Percentiles rank a stretch among this genome's conserved stretches.
phyloP scores from a whole-genome alignment of 1,140 invertebrate species.

The Tetramorium simillimum region DNA sequence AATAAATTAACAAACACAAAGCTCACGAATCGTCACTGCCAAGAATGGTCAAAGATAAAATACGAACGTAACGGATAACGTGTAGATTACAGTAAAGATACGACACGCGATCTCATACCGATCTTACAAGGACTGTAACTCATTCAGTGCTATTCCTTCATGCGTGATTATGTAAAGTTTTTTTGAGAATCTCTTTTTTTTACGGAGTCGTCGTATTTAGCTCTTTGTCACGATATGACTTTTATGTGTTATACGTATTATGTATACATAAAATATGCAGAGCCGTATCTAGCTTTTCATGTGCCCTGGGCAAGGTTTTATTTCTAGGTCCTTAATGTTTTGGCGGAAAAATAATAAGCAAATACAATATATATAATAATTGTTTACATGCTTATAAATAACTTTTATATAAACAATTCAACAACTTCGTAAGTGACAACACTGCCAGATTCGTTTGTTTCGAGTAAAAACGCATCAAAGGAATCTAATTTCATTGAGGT shows the following conservation, averaged over 20 bases:
- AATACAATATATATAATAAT: too few relatives aligned
- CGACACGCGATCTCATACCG: constrained; percentile 28
- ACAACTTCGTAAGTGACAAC: too few relatives aligned
- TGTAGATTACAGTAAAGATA: constrained; percentile 22
- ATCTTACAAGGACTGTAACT: constrained; percentile 22
- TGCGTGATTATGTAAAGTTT: neutral
- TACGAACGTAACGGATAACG: constrained; percentile 22
- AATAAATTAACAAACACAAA: constrained; percentile 32
- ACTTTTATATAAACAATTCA: too few relatives aligned
- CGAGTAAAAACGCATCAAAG: too few relatives aligned
- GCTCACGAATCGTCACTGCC: constrained; percentile 61
- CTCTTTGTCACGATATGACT: neutral
- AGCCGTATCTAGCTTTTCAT: too few relatives aligned
- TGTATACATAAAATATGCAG: too few relatives aligned
- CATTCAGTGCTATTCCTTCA: neutral
- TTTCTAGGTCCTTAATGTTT: too few relatives aligned
- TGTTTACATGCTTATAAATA: too few relatives aligned
- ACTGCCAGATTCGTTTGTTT: too few relatives aligned
- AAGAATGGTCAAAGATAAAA: constrained; percentile 66
- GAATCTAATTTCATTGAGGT: too few relatives aligned
- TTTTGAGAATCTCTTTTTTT: constrained; percentile 2
- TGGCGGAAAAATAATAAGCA: too few relatives aligned
- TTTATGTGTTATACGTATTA: constrained; percentile 1
- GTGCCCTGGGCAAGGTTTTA: too few relatives aligned
- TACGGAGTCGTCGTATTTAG: neutral